Evolutionary conservation across 2,797 vertebrate genomes (phyloP), one percentile per base, ranked within the genome.

Genomic region (Sylvia borin): DNA sequence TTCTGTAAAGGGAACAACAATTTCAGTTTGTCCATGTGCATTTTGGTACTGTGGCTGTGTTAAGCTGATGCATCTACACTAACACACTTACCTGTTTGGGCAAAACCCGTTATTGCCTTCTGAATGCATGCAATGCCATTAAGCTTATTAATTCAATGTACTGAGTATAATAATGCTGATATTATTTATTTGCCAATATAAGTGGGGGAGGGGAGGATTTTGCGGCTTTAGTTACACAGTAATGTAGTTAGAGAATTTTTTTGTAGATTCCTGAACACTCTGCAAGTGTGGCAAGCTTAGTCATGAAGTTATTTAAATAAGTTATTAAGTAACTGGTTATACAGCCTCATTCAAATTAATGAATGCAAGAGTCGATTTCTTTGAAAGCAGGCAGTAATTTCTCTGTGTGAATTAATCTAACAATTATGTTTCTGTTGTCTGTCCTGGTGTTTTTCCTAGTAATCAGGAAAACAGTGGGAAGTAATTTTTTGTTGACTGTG

Each of bases 291-390:
- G 27, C 0, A 3, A 48, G 21, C 22, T 73, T 88, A 85, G 80
- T 79, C 60, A 73, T 79, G 67, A 90, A 72, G 47, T 72, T 34
- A 92, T 96, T 93, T 55, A 68, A 92, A 40, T 66, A 60, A 94
- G 38, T 61, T 85, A 70, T 62, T 90, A 81, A 92, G 32, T 90
- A 92, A 90, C 81, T 80, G 53, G 8, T 38, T 87, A 14, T 83
- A 18, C 21, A 75, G 64, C 36, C 48, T 93, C 32, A 50, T 84
- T 82, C 42, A 88, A 85, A 72, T 77, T 85, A 77, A 45, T 55
- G 60, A 76, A 34, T n/a, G 10, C 53, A 32, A 62, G 76, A 64
- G 27, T 11, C 45, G 48, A 31, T 87, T 65, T 94, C 42, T 80
- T 91, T 64, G 78, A 85, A 87, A 85, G 68, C 42, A 80, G 50